Evolutionary conservation across 2,888 invertebrate genomes (phyloP), one percentile per base, ranked within the genome.

Genomic region (Drosophila cracens): DNA sequence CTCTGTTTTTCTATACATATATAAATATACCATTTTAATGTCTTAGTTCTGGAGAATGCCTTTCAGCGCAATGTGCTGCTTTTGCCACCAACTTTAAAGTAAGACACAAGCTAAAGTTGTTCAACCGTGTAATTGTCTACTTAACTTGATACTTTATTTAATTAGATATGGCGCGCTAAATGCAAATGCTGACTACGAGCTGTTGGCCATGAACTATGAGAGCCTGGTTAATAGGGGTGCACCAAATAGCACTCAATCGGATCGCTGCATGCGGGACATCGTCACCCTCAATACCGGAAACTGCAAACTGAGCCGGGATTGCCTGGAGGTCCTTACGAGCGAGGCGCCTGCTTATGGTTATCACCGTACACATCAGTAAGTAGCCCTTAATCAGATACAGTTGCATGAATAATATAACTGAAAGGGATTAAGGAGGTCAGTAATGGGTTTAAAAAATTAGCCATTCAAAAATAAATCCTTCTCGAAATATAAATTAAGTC

Each of bases 321-420:
- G 92, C 46, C 54, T 92, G 16, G 70, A 85, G 25, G 64, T 92
- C 16, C 79, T 92, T 74, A 85, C 79, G 4, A 89, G 82, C 11
- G 79, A 81, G 63, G 64, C 76, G 33, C 84, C 91, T 1, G 79
- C 91, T 8, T 92, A 88, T 63, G 92, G 92, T 16, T 92, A 92
- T 72, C 90, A 90, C 40, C 87, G 92, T 4, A 92, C 91, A 33
- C 92, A 92, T 82, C 92, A 92, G 92, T 92, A 81, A 76, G 91
- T 85, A 54, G 8, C 11, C 53, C 18, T 3, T 11, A 49, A 29
- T 18, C 11, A 27, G 4, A 16, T 36, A 36, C 16, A 2, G 36
- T 36, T 16, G 16, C 6, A 7, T 7, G 16, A 16, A 16, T 36
- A 36, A 36, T 36, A 36, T 3, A 36, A 36, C 7, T 36, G 36